A percentile compares a stretch with the other conserved stretches of the same genome.
phyloP scores from a whole-genome alignment of 2,113 vertebrate genomes.

The Malurus melanocephalus region DNA sequence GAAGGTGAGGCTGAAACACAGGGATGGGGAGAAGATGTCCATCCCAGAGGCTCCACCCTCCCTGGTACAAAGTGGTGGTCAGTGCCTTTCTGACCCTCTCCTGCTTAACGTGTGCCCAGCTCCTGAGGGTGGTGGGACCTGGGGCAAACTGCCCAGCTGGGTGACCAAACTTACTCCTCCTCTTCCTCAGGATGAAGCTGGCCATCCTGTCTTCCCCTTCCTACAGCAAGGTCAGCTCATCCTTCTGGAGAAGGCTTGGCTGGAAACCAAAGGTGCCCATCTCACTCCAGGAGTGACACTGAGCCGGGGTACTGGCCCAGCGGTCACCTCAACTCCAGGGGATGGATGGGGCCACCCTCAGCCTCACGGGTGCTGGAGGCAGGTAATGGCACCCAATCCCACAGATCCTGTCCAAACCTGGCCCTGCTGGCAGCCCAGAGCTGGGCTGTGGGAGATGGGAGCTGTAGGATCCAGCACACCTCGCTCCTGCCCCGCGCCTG shows the following conservation, averaged over 20 bases:
- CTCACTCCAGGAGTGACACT: fast-evolving
- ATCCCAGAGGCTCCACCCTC: fast-evolving
- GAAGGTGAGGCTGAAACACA: neutral
- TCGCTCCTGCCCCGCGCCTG: neutral
- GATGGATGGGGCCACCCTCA: neutral
- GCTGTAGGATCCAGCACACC: neutral
- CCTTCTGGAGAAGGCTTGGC: neutral
- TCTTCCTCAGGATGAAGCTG: neutral
- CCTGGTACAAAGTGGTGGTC: neutral
- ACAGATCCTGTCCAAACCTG: fast-evolving
- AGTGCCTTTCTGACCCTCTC: neutral
- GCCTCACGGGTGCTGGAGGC: fast-evolving
- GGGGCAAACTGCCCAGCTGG: fast-evolving
- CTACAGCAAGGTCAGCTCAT: neutral
- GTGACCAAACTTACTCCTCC: neutral
- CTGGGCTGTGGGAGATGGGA: neutral
- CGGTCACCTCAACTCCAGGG: neutral
- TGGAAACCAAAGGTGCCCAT: neutral
- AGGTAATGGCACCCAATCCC: neutral
- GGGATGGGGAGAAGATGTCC: no score
- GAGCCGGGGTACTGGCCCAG: neutral
- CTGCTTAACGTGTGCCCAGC: fast-evolving
- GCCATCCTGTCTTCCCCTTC: fast-evolving
- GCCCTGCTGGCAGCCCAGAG: neutral
- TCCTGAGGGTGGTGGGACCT: neutral